phyloP scores from a whole-genome alignment of 2,888 invertebrate genomes.

The Eupelmus urozonus region DNA sequence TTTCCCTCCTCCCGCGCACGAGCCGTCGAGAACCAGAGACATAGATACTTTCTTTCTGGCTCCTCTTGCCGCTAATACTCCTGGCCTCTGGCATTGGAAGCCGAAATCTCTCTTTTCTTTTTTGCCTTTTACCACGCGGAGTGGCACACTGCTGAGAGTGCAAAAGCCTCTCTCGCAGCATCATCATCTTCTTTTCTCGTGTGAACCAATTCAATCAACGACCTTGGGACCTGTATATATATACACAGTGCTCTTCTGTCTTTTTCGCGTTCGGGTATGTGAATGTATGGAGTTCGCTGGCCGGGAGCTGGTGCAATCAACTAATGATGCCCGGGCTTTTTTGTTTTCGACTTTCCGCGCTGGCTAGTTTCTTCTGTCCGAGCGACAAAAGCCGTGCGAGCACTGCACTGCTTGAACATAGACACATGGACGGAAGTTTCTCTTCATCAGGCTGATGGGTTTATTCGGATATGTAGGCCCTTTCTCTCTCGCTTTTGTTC shows the following conservation, averaged over 20 bases:
- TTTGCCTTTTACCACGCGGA: neutral
- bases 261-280: neutral
- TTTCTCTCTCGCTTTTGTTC: neutral
- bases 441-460: conserved; percentile 49
- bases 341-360: conserved; percentile 47
- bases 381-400: conserved; percentile 43
- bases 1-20: neutral
- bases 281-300: neutral
- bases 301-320: conserved; percentile 46
- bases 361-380: conserved; percentile 37
- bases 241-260: neutral
- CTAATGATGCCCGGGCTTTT: conserved; percentile 54
- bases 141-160: conserved; percentile 33
- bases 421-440: neutral
- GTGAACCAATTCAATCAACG: conserved; percentile 53
- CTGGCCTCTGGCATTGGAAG: conserved; percentile 7
- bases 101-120: conserved; percentile 23
- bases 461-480: conserved; percentile 13
- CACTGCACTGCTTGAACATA: neutral
- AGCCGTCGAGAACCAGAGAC: neutral
- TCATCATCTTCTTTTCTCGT: conserved; percentile 43
- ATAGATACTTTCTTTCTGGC: conserved; percentile 27
- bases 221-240: conserved; percentile 38
- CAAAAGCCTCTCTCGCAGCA: conserved; percentile 29
- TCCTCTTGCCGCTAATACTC: conserved; percentile 18